phyloP scores from a whole-genome alignment of 2,797 vertebrate species.

The Phyllotis vaccarum region DNA sequence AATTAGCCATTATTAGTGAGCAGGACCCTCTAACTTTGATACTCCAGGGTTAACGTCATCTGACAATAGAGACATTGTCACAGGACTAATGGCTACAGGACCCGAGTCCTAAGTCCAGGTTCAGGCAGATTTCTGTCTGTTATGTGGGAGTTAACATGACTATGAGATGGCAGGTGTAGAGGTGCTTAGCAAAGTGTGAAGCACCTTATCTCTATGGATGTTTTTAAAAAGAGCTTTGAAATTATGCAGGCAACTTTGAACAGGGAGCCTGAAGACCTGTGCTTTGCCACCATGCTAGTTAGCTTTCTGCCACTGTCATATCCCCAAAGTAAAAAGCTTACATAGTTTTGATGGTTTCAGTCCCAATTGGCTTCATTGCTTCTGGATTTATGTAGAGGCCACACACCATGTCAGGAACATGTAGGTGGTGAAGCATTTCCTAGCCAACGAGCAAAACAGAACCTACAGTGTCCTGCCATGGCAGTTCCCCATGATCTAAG shows the following conservation, averaged over 20 bases:
- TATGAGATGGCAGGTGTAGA: not conserved
- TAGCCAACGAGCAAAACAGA: not conserved
- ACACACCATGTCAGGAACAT: not conserved
- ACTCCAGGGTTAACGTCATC: not conserved
- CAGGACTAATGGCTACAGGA: not conserved
- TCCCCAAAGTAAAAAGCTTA: not conserved
- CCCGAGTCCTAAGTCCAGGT: not conserved
- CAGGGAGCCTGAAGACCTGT: not conserved
- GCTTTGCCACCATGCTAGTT: not conserved
- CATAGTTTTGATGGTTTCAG: not conserved
- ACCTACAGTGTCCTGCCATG: not conserved
- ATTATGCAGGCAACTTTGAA: not conserved
- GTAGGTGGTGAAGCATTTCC: not conserved
- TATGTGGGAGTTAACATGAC: not conserved
- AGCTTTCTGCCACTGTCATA: not conserved
- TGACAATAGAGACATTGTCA: not conserved
- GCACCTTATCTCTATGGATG: not conserved
- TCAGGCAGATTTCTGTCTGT: not conserved
- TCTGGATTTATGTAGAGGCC: not conserved
- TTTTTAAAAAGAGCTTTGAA: constrained; percentile 33
- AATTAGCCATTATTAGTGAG: not conserved
- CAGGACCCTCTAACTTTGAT: not conserved
- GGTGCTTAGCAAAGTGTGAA: not conserved
- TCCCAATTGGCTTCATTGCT: not conserved
- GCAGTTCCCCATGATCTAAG: not conserved